Conservation (phyloP, 2,888 invertebrate genomes). For the Eupithecia inturbata region DNA sequence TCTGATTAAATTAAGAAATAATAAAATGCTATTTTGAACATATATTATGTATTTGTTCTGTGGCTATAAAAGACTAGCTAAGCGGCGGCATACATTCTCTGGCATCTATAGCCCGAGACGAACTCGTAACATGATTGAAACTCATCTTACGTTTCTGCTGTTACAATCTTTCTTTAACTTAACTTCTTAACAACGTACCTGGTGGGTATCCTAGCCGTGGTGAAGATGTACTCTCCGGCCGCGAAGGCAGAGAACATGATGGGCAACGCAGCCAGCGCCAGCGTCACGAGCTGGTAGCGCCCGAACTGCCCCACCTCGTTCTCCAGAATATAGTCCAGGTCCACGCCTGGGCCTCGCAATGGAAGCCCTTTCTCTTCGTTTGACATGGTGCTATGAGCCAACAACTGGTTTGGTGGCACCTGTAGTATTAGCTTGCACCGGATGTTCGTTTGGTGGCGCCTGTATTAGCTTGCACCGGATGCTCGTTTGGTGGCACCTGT, state of each 20-base stretch:
- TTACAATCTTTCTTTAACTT: background rate
- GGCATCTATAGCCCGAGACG: background rate
- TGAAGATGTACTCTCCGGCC: slow-evolving; percentile 76
- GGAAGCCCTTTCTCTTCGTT: slow-evolving; percentile 41
- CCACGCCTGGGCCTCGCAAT: slow-evolving; percentile 49
- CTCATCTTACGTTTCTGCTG: background rate
- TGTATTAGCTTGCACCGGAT: background rate
- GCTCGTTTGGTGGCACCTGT: too few relatives aligned
- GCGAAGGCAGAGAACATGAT: slow-evolving; percentile 77
- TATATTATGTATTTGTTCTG: too few relatives aligned
- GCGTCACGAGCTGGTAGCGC: slow-evolving; percentile 68
- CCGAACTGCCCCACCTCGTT: slow-evolving; percentile 77
- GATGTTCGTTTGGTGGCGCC: slow-evolving; percentile 2
- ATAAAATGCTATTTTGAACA: background rate
- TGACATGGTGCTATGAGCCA: slow-evolving; percentile 46
- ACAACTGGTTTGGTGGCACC: slow-evolving; percentile 20
- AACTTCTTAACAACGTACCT: slow-evolving; percentile 55
- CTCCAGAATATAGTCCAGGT: slow-evolving; percentile 69
- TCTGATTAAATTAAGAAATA: background rate
- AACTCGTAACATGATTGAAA: background rate
- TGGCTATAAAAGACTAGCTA: background rate
- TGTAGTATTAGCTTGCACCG: background rate
- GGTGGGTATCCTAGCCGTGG: slow-evolving; percentile 72
- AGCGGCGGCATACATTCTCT: background rate
- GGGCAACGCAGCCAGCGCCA: slow-evolving; percentile 69